Evolutionary conservation across 53 echinoderm and acorn worm genomes (phyloP).

Genomic region (Arbacia lixula): DNA sequence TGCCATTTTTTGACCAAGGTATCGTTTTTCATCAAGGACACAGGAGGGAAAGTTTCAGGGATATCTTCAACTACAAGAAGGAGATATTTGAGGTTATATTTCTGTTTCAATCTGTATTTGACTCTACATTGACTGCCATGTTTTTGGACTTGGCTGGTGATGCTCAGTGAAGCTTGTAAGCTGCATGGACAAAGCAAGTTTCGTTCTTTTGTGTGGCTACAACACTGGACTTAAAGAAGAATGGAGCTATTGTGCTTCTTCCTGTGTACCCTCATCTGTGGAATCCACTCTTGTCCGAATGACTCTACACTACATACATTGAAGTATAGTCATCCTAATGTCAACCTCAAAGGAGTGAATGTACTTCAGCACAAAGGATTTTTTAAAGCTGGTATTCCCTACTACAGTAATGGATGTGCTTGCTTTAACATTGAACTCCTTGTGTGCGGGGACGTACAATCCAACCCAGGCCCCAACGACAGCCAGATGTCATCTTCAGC

Average conservation of each 20-base stretch:
- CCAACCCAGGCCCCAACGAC: constrained; percentile 6
- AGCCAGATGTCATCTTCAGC: not conserved
- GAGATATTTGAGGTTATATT: too few relatives aligned
- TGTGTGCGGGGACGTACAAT: not conserved
- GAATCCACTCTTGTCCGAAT: not conserved
- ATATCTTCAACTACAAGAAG: too few relatives aligned
- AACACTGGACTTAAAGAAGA: too few relatives aligned
- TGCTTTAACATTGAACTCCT: not conserved
- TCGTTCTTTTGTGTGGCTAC: too few relatives aligned
- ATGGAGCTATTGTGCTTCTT: not conserved
- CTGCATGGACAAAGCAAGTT: too few relatives aligned
- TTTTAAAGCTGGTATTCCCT: not conserved
- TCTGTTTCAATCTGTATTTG: too few relatives aligned
- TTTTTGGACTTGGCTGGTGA: too few relatives aligned
- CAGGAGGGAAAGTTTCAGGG: too few relatives aligned
- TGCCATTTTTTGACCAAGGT: too few relatives aligned
- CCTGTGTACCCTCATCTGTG: not conserved
- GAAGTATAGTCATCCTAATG: not conserved
- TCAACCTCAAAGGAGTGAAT: not conserved
- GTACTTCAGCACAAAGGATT: constrained; percentile 1
- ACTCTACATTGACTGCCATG: too few relatives aligned
- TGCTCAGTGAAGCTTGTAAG: too few relatives aligned
- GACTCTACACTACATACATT: not conserved
- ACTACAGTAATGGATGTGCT: constrained; percentile 5
- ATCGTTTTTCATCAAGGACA: too few relatives aligned